Conservation (phyloP, 2,888 invertebrate genomes). For the Zygaena filipendulae region DNA sequence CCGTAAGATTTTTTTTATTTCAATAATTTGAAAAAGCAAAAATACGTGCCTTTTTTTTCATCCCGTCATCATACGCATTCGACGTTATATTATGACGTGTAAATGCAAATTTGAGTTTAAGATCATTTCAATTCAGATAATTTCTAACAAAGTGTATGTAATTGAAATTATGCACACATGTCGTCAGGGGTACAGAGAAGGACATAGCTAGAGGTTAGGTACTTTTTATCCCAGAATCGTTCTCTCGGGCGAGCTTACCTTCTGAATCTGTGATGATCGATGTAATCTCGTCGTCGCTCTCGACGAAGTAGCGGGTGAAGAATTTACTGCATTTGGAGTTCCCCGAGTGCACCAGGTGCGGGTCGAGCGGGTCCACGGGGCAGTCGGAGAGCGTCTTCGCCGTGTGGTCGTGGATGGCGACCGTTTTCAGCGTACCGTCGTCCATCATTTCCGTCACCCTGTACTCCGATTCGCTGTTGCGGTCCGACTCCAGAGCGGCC, state of each 20-base stretch:
- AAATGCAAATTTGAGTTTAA: too few species aligned
- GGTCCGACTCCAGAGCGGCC: conserved; percentile 39
- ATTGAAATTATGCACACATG: too few species aligned
- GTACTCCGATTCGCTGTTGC: conserved; percentile 57
- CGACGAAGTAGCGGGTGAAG: conserved; percentile 74
- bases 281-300: conserved; percentile 76
- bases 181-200: too few species aligned
- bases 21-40: too few species aligned
- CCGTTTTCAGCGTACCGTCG: conserved; percentile 59
- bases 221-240: too few species aligned
- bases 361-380: conserved; percentile 53
- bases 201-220: too few species aligned
- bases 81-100: neutral
- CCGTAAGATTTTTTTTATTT: too few species aligned
- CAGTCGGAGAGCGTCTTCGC: conserved; percentile 61
- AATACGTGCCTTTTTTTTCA: too few species aligned
- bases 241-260: too few species aligned
- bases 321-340: conserved; percentile 73
- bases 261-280: conserved; percentile 79
- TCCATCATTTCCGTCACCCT: conserved; percentile 61
- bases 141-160: too few species aligned
- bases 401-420: conserved; percentile 59
- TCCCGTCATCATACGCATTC: neutral
- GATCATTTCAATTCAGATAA: too few species aligned
- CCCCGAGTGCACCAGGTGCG: conserved; percentile 58